Evolutionary conservation across 2,797 vertebrate genomes (phyloP).

Genomic region (Girardinus metallicus): DNA sequence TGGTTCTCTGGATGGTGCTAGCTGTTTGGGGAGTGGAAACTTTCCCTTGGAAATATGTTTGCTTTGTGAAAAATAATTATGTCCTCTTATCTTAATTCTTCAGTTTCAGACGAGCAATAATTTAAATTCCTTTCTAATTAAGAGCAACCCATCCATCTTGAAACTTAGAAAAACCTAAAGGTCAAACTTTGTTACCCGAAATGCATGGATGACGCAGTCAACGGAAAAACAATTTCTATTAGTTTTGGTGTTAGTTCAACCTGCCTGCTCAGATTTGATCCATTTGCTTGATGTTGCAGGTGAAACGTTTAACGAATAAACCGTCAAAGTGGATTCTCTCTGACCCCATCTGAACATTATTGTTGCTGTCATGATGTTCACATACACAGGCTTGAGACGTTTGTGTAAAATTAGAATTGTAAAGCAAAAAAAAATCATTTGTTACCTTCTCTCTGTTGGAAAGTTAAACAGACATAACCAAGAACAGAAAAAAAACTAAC

Average conservation of each 20-base stretch:
- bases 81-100: not conserved
- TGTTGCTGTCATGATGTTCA: constrained; percentile 30
- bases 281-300: not conserved
- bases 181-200: not conserved
- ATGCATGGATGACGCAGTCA: not conserved
- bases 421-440: constrained; percentile 38
- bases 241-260: not conserved
- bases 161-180: not conserved
- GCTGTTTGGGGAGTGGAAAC: not conserved
- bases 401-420: constrained; percentile 39
- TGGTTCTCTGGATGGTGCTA: not conserved
- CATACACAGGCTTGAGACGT: constrained; percentile 46
- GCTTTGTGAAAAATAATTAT: not conserved
- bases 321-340: not conserved
- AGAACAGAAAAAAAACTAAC: constrained; percentile 27
- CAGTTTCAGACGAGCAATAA: not conserved
- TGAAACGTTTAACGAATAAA: not conserved
- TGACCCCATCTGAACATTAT: constrained; percentile 28
- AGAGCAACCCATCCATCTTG: not conserved
- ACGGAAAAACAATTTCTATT: not conserved
- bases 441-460: constrained; percentile 33
- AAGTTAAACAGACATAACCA: constrained; percentile 40
- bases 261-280: not conserved
- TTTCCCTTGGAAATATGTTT: not conserved
- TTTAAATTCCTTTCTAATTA: not conserved